Conservation (phyloP, 2,888 invertebrate genomes). For the Papilio protenor region DNA sequence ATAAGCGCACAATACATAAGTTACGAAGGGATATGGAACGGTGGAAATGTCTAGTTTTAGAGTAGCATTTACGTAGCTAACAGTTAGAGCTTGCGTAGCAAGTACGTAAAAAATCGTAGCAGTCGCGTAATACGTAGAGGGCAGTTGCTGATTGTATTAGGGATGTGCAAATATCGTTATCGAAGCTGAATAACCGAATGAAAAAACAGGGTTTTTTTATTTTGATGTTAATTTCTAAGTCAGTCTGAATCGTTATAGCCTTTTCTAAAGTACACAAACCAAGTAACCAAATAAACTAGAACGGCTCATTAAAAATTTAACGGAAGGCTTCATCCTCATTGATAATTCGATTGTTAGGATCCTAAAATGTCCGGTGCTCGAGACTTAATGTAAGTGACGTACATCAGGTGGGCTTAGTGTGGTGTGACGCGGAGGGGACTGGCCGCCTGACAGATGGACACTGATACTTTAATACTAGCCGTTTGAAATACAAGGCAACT, state of each 20-base stretch:
- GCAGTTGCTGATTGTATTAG: no score
- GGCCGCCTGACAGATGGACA: conserved; percentile 10
- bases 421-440: conserved; percentile 1
- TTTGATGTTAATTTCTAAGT: background rate
- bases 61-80: background rate
- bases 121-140: no score
- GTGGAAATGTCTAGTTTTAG: no score
- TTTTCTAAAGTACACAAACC: background rate
- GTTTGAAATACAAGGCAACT: conserved; percentile 1
- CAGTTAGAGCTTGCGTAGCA: background rate
- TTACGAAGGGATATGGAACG: no score
- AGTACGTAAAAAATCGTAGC: background rate
- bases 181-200: no score
- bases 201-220: no score
- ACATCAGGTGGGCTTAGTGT: conserved; percentile 22
- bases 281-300: background rate
- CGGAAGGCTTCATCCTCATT: background rate
- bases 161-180: background rate
- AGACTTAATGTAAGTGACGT: conserved; percentile 21
- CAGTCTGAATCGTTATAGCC: background rate
- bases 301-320: background rate
- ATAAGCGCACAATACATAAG: no score
- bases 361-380: background rate
- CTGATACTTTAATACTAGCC: conserved; percentile 18
- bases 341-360: background rate